phyloP scores from a whole-genome alignment of 2,113 vertebrate species.

The Willisornis vidua region DNA sequence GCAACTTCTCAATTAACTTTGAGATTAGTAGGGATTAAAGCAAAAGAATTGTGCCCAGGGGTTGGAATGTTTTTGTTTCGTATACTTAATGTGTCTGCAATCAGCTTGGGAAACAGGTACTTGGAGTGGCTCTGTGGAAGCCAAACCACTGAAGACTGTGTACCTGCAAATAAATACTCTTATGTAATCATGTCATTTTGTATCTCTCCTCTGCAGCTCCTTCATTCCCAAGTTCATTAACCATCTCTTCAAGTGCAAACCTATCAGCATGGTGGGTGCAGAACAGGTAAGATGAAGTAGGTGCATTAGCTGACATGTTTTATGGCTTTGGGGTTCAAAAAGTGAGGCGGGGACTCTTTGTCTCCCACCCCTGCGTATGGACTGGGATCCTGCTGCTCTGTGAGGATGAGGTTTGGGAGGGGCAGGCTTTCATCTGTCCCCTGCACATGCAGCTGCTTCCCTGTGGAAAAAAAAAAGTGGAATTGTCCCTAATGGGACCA shows the following conservation, averaged over 20 bases:
- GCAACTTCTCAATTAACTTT: neutral
- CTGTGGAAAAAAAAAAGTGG: neutral
- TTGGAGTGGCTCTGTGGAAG: neutral
- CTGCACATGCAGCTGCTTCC: neutral
- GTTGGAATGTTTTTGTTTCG: neutral
- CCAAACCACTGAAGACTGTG: neutral
- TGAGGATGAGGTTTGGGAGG: neutral
- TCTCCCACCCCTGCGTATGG: neutral
- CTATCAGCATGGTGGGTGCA: slow-evolving; percentile 98
- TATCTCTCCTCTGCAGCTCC: slow-evolving; percentile 78
- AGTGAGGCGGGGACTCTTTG: neutral
- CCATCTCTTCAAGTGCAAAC: slow-evolving; percentile 97
- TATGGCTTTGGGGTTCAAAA: neutral
- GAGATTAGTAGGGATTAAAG: neutral
- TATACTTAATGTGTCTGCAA: neutral
- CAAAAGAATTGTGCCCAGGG: neutral
- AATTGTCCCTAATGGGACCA: neutral
- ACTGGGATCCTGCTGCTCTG: neutral
- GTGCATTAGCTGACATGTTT: neutral
- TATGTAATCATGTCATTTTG: neutral
- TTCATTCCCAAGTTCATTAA: slow-evolving; percentile 99
- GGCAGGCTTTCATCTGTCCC: neutral
- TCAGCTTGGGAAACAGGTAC: neutral
- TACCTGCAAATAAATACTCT: neutral
- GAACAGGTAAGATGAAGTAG: slow-evolving; percentile 84